A percentile compares a stretch with the other conserved stretches of the same genome.
These are phyloP conservation scores for Danio albolineatus DNA, from an alignment of 2,797 vertebrate genomes.

Conservation along the genomic window DNA sequence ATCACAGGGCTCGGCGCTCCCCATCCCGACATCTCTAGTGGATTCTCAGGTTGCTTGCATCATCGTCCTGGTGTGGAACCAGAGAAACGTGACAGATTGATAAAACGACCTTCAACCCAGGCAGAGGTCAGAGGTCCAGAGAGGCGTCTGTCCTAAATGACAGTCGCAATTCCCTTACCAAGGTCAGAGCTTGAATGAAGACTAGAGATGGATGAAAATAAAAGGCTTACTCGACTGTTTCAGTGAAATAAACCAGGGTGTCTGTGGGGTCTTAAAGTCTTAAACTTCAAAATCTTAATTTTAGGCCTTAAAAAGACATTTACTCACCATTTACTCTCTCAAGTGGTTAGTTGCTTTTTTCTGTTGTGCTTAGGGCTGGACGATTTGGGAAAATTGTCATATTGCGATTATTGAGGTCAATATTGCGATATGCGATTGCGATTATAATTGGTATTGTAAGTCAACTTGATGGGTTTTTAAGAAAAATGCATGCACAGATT, in stretches of 20 bases:
- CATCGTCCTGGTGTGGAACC: constrained; percentile 62
- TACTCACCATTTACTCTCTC: too few relatives aligned
- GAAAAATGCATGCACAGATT: too few relatives aligned
- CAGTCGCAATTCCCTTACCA: neutral
- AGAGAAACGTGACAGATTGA: constrained; percentile 59
- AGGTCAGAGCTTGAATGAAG: constrained; percentile 8
- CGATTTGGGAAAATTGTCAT: too few relatives aligned
- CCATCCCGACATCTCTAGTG: constrained; percentile 60
- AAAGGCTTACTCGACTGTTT: neutral
- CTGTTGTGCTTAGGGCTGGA: too few relatives aligned
- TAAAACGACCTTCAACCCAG: constrained; percentile 57
- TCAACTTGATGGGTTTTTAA: too few relatives aligned
- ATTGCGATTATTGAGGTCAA: too few relatives aligned
- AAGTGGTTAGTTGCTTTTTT: too few relatives aligned
- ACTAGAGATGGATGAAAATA: neutral
- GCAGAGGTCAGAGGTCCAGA: constrained; percentile 53
- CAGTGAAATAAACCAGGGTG: neutral
- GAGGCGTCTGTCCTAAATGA: constrained; percentile 24
- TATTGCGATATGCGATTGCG: too few relatives aligned
- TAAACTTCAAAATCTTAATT: too few relatives aligned
- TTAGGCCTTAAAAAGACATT: too few relatives aligned
- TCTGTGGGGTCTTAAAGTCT: too few relatives aligned
- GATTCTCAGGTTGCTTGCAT: constrained; percentile 74
- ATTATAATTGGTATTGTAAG: too few relatives aligned
- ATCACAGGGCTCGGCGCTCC: constrained; percentile 55